A percentile compares a stretch with the other conserved stretches of the same genome.
phyloP scores from a whole-genome alignment of 2,888 invertebrate genomes.

The Prenolepis imparis region DNA sequence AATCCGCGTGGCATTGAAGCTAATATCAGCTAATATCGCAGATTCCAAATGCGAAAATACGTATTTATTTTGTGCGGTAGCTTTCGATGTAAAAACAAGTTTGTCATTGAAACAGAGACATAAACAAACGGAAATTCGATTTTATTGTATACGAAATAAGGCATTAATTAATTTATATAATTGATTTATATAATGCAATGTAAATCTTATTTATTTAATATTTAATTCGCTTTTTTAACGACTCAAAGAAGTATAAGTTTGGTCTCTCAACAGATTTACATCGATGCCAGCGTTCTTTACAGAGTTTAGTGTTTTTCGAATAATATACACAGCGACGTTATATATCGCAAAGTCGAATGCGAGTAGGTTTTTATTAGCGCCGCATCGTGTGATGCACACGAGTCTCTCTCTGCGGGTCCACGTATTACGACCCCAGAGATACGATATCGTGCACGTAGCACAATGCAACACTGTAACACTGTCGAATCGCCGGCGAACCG shows the following conservation, averaged over 20 bases:
- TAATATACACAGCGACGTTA: background rate
- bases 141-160: background rate
- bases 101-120: background rate
- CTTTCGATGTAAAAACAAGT: background rate
- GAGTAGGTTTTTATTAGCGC: background rate
- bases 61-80: background rate
- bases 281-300: background rate
- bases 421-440: constrained; percentile 27
- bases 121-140: background rate
- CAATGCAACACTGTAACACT: constrained; percentile 23
- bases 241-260: background rate
- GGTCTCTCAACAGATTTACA: background rate
- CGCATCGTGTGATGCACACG: background rate
- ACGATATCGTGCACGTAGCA: constrained; percentile 36
- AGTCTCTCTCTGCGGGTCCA: background rate
- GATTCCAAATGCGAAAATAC: background rate
- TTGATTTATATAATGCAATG: background rate
- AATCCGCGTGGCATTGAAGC: background rate
- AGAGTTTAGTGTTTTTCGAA: background rate
- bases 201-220: background rate
- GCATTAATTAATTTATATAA: background rate
- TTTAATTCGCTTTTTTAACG: background rate
- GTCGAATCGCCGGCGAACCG: constrained; percentile 35
- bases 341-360: background rate
- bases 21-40: background rate